Evolutionary conservation across 2,797 vertebrate genomes (phyloP).

Genomic region (Hemibagrus guttatus): DNA sequence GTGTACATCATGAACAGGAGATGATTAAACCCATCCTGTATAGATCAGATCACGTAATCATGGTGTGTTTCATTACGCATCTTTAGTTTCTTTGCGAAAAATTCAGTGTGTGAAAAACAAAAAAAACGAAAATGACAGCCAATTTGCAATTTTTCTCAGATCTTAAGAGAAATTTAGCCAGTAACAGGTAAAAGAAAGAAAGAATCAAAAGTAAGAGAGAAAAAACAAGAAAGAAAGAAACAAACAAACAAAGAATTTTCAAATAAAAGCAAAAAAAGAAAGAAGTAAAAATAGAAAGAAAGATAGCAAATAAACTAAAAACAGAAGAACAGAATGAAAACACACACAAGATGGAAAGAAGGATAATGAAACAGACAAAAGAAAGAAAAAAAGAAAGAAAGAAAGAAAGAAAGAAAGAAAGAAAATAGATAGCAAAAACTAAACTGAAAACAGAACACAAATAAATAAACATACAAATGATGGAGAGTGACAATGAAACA

Average conservation of each 20-base stretch:
- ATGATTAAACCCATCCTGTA: conserved; percentile 12
- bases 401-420: too few species aligned
- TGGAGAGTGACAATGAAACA: too few species aligned
- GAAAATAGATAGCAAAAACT: too few species aligned
- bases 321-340: too few species aligned
- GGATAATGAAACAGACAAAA: too few species aligned
- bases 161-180: not conserved
- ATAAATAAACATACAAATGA: too few species aligned
- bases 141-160: not conserved
- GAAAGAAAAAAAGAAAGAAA: too few species aligned
- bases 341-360: too few species aligned
- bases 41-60: not conserved
- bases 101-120: not conserved
- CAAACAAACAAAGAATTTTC: not conserved
- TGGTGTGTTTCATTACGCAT: not conserved
- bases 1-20: not conserved
- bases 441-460: too few species aligned
- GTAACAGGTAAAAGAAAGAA: not conserved
- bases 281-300: too few species aligned
- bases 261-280: not conserved
- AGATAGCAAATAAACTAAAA: too few species aligned
- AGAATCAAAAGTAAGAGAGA: not conserved
- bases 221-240: not conserved
- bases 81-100: not conserved
- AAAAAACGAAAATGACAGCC: too few species aligned